phyloP scores from a whole-genome alignment of 2,113 vertebrate species.

The Anhinga anhinga region DNA sequence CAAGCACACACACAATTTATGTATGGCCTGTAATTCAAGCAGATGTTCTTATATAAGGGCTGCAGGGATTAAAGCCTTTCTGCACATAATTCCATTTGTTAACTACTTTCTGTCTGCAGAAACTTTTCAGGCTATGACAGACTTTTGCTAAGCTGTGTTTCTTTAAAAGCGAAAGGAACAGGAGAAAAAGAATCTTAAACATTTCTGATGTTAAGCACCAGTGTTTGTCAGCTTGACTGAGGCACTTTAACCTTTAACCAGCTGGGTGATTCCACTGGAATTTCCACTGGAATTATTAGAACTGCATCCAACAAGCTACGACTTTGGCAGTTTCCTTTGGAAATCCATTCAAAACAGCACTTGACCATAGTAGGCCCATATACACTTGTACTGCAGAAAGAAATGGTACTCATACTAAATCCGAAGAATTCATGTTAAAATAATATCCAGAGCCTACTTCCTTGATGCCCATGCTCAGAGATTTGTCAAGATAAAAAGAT shows the following conservation, averaged over 20 bases:
- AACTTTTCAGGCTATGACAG: slow-evolving; percentile 64
- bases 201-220: neutral
- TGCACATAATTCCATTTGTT: slow-evolving; percentile 81
- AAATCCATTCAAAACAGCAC: neutral
- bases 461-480: neutral
- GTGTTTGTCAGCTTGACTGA: neutral
- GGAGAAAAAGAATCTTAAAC: neutral
- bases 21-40: slow-evolving; percentile 88
- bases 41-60: slow-evolving; percentile 81
- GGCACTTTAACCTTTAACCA: neutral
- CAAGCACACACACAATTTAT: slow-evolving; percentile 82
- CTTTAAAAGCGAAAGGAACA: neutral
- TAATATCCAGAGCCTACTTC: neutral
- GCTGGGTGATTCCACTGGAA: neutral
- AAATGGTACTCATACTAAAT: neutral
- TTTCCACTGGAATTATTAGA: neutral
- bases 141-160: slow-evolving; percentile 67
- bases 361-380: neutral
- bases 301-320: neutral
- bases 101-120: slow-evolving; percentile 80
- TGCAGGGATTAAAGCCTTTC: slow-evolving; percentile 81
- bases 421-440: neutral
- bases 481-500: neutral
- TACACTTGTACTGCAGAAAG: neutral
- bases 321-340: neutral